Base-by-base conservation (phyloP, 2,888 invertebrate species). In the Aporophyla nigra region DNA sequence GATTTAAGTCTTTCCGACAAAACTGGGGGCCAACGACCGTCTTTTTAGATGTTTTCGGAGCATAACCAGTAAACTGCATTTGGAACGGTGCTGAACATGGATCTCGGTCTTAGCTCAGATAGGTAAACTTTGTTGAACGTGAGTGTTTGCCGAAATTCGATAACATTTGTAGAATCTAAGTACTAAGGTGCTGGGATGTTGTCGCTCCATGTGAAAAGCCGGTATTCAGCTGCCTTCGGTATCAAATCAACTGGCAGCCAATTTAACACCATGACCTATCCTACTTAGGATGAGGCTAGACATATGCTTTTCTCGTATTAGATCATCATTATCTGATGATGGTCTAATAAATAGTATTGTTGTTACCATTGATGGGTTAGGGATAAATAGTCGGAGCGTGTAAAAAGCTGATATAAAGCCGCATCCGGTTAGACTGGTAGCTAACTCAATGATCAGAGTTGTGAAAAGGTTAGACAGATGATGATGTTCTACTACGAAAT, bases 1-100 rank as follows among this genome's bases (percentile, higher is more conserved):
- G 54, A 51, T 51, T 53, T 21, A 33, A 53, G 21, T 21, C 6
- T 46, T 63, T 59, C 24, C n/a, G 43, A 58, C 62, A 82, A 67
- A 67, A 68, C n/a, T 67, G 33, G 7, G 59, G 51, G 49, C 12
- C 49, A 43, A 53, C 43, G 33, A 65, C 24, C 14, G 6, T 33
- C 24, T 19, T 21, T 58, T 54, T n/a, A 12, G 10, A 3, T 9
- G 16, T 62, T 63, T 21, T 27, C 21, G 5, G 4, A 19, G 10
- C 9, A 54, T 54, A 49, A 81, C 21, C n/a, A n/a, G n/a, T n/a
- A 2, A n/a, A 53, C 21, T 21, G 7, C 33, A 21, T 14, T 40
- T 21, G 2, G 33, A 59, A 21, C 0, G 21, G 4, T 59, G 33
- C 27, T 19, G 19, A 21, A 10, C 19, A 33, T 59, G 9, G 5